These are phyloP conservation scores for Vanessa atalanta DNA, from an alignment of 1,140 invertebrate species.

Conservation along the genomic window DNA sequence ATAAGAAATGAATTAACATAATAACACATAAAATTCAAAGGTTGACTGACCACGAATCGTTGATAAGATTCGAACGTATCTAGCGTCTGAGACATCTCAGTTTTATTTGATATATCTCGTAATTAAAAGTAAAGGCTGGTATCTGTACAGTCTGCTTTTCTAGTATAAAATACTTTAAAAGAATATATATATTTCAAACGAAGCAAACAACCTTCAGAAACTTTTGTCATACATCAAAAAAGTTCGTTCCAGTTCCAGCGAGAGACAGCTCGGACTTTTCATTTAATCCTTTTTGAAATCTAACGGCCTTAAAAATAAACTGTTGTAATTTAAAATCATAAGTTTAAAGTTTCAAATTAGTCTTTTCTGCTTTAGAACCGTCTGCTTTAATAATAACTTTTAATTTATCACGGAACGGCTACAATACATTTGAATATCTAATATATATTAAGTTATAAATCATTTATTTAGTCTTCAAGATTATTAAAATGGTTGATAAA, in stretches of 20 bases:
- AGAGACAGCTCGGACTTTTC: constrained; percentile 2
- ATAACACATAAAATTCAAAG: too few relatives aligned
- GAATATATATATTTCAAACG: neutral
- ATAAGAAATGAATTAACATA: too few relatives aligned
- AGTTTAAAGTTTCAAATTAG: constrained; percentile 9
- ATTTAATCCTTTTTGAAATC: constrained; percentile 18
- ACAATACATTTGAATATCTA: too few relatives aligned
- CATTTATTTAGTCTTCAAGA: too few relatives aligned
- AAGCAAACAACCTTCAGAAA: constrained; percentile 10
- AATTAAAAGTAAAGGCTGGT: neutral
- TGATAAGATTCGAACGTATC: too few relatives aligned
- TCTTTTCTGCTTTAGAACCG: neutral
- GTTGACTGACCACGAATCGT: too few relatives aligned
- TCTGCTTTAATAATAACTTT: neutral
- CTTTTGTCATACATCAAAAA: constrained; percentile 11
- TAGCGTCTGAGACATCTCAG: neutral
- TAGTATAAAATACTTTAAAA: neutral
- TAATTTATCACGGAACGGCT: neutral
- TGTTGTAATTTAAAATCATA: neutral
- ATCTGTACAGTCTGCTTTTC: neutral
- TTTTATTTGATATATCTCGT: constrained; percentile 4
- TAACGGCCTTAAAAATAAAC: neutral
- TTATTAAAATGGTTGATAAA: too few relatives aligned
- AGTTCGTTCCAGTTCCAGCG: constrained; percentile 3
- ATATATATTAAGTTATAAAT: too few relatives aligned